phyloP scores from a whole-genome alignment of 2,113 vertebrate species.

The Galbula dea region DNA sequence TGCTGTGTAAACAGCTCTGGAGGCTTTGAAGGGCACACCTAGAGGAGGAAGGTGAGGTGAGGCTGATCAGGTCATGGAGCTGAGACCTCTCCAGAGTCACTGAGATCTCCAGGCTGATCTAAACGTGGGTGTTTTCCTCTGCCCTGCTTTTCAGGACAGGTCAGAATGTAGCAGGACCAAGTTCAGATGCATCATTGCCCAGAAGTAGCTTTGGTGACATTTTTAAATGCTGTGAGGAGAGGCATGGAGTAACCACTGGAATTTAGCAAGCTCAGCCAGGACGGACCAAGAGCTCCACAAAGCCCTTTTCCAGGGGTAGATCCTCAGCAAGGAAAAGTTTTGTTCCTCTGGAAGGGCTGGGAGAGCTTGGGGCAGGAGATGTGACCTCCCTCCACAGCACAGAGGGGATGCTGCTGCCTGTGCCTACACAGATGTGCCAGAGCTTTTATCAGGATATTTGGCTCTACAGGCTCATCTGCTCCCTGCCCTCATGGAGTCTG shows the following conservation, averaged over 20 bases:
- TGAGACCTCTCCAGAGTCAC: background rate
- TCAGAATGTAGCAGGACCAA: fast-evolving
- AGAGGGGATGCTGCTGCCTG: background rate
- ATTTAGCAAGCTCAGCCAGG: background rate
- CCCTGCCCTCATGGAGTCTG: background rate
- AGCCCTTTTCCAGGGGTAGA: background rate
- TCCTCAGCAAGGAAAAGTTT: background rate
- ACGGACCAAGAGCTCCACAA: background rate
- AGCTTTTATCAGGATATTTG: background rate
- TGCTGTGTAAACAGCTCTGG: background rate
- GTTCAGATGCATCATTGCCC: background rate
- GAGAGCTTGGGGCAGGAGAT: background rate
- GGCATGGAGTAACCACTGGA: background rate
- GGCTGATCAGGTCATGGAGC: background rate
- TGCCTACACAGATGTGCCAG: background rate
- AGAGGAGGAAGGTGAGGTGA: background rate
- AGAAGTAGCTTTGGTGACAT: background rate
- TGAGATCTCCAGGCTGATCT: background rate
- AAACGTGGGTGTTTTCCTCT: background rate
- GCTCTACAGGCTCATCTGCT: background rate
- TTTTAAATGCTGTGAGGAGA: background rate
- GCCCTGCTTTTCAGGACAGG: fast-evolving
- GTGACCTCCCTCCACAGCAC: background rate
- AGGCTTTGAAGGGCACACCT: background rate
- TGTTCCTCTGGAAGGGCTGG: background rate